Evolutionary conservation across 2,113 vertebrate species (phyloP), one percentile per base, ranked within the genome.

Genomic region (Hyperopisus bebe): DNA sequence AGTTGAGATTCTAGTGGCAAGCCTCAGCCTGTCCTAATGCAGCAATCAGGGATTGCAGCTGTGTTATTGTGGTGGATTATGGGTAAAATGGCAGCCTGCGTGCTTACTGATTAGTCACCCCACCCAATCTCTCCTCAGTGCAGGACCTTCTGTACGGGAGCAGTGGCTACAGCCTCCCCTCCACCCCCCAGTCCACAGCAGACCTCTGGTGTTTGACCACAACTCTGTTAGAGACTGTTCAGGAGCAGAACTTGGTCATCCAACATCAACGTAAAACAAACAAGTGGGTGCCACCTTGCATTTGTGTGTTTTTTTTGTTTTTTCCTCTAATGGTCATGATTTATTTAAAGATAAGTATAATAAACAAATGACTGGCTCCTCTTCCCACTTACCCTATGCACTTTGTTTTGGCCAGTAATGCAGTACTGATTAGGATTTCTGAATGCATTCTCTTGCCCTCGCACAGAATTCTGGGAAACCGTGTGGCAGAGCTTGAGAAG

Each of bases 241-340:
- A 99, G 0, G 98, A 99, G 94, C 99, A 99, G 94, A 99, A 98
- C 94, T 98, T 99, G 96, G 96, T 99, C 92, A 96, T 99, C 93
- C 98, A 99, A 92, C 98, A 99, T 94, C 98, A 99, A 91, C 96
- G 98, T 21, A 98, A 99, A 93, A 99, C 98, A 91, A 99, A 98
- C 96, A 99, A 98, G 98, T 89, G 87, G 55, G 53, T 7, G 6
- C 3, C 44, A 6, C 35, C 9, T 55, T 55, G 13, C 82, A 44
- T 44, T 47, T 55, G 1, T 90, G 0, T 44, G 10, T 13, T 10
- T 24, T 42, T 85, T 44, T 46, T 15, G 9, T n/a, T 3, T 70
- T 47, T 88, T 70, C 31, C 27, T n/a, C 13, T 50, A n/a, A 48
- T 44, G 27, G 10, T 50, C 21, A 48, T 53, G 24, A 47, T 31